Conservation (phyloP, 2,797 vertebrate genomes). For the Scyliorhinus canicula region DNA sequence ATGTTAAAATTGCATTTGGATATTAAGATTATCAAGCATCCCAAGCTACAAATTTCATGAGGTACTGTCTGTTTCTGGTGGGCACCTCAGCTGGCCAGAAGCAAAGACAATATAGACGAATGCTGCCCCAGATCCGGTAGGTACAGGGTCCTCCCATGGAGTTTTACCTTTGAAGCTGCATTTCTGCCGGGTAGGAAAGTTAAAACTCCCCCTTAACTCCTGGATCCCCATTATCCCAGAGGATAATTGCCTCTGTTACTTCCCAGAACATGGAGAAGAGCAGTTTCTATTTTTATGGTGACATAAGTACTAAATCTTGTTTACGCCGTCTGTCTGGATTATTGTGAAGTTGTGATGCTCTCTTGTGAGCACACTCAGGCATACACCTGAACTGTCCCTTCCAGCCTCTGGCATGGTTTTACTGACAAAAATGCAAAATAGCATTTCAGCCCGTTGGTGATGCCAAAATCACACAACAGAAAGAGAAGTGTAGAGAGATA, state of each 20-base stretch:
- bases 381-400: neutral
- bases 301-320: neutral
- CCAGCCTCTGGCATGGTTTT: neutral
- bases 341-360: neutral
- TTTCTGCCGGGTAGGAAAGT: neutral
- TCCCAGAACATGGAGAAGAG: neutral
- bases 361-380: too few species aligned
- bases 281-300: neutral
- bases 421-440: neutral
- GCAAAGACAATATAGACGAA: neutral
- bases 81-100: neutral
- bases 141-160: neutral
- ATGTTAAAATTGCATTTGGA: neutral
- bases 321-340: neutral
- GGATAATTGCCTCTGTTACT: neutral
- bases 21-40: neutral
- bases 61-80: neutral
- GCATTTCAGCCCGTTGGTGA: neutral
- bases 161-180: neutral
- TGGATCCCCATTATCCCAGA: too few species aligned
- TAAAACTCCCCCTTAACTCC: neutral
- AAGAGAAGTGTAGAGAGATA: neutral
- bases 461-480: neutral
- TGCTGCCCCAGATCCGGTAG: neutral
- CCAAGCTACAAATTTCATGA: neutral